Percentiles rank a stretch among this genome's conserved stretches.
These are phyloP conservation scores for Drosophila serrata DNA, from an alignment of 1,140 invertebrate genomes.

Conservation along the genomic window DNA sequence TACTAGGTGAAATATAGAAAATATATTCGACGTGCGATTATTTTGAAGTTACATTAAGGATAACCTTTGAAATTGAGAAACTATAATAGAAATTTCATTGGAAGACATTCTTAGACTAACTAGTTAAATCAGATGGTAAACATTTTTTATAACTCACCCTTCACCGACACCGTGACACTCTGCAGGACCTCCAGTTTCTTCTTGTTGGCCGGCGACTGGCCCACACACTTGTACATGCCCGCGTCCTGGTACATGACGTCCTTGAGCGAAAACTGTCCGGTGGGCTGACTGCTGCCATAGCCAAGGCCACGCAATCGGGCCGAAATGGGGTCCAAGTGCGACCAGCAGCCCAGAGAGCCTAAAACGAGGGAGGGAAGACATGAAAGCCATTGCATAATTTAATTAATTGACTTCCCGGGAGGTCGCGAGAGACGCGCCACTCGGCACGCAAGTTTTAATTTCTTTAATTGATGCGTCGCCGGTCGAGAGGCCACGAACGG, in stretches of 20 bases:
- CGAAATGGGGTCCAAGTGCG: slow-evolving; percentile 86
- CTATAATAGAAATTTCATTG: too few species aligned
- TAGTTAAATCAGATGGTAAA: not conserved
- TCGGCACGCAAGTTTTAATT: slow-evolving; percentile 79
- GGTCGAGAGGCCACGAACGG: slow-evolving; percentile 25
- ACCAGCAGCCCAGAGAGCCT: slow-evolving; percentile 87
- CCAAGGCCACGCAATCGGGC: slow-evolving; percentile 87
- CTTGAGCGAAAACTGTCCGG: slow-evolving; percentile 88
- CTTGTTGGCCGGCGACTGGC: slow-evolving; percentile 87
- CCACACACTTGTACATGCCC: slow-evolving; percentile 91
- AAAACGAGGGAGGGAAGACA: slow-evolving; percentile 26
- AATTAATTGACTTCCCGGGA: slow-evolving; percentile 73
- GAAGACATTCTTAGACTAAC: not conserved
- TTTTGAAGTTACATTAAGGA: too few species aligned
- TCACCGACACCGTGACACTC: slow-evolving; percentile 85
- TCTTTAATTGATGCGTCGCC: slow-evolving; percentile 76
- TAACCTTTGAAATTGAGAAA: too few species aligned
- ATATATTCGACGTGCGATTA: too few species aligned
- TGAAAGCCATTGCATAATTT: slow-evolving; percentile 71
- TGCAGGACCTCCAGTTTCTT: slow-evolving; percentile 86
- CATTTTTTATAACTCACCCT: slow-evolving; percentile 79
- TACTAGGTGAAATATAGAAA: too few species aligned
- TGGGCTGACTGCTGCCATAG: slow-evolving; percentile 88
- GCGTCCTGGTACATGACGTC: slow-evolving; percentile 92
- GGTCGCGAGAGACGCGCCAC: not conserved